A percentile compares a stretch with the other conserved stretches of the same genome.
These are phyloP conservation scores for Eudyptes chrysolophus DNA, from an alignment of 2,113 vertebrate species.

Conservation along the genomic window DNA sequence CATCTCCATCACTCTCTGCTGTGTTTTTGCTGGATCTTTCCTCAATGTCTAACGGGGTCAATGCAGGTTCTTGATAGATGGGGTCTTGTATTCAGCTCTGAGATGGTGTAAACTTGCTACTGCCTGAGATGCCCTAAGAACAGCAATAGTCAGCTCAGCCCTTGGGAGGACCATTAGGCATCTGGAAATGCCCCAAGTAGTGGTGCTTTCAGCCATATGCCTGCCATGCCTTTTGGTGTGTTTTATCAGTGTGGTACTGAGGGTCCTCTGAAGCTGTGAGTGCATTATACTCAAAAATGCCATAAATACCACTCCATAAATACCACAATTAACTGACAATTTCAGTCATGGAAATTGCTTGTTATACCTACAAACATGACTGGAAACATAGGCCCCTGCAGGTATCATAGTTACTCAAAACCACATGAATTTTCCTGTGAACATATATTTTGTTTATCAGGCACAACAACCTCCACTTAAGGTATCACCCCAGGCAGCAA, in stretches of 20 bases:
- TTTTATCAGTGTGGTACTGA: background rate
- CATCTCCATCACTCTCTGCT: background rate
- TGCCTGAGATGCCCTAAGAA: background rate
- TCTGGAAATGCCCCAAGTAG: background rate
- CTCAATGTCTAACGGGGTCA: background rate
- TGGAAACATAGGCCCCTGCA: background rate
- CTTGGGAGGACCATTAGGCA: background rate
- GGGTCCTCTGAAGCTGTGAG: background rate
- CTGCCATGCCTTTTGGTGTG: background rate
- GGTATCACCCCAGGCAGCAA: background rate
- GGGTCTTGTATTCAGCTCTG: background rate
- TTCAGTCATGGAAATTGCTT: background rate
- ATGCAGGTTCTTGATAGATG: background rate
- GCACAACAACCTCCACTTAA: background rate
- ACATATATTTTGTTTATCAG: background rate
- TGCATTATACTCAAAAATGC: accelerated
- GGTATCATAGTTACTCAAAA: background rate
- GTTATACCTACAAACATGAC: background rate
- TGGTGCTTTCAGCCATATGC: background rate
- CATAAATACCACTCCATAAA: background rate
- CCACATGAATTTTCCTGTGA: background rate
- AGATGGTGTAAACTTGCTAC: background rate
- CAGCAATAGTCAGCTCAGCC: background rate
- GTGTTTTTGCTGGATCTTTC: background rate
- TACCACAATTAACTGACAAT: background rate